Conservation (phyloP, 2,113 vertebrate species). For the Desmodus rotundus region DNA sequence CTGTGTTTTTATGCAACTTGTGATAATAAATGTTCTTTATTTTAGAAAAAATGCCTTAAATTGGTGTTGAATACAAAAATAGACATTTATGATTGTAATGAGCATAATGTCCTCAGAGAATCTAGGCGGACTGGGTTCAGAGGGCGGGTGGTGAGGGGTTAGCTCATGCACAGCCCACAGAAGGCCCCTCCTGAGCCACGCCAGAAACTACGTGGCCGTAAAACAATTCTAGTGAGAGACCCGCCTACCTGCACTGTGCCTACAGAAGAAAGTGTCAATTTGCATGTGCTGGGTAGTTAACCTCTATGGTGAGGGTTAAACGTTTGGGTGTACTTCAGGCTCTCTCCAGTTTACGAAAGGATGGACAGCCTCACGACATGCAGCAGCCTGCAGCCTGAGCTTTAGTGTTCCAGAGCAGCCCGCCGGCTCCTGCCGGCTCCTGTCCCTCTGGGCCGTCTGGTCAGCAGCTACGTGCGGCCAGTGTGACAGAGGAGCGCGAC, state of each 20-base stretch:
- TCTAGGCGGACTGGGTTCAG: not conserved
- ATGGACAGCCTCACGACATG: not conserved
- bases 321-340: not conserved
- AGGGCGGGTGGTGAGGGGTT: not conserved
- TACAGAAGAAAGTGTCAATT: not conserved
- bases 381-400: not conserved
- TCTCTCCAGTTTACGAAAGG: not conserved
- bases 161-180: not conserved
- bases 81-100: not conserved
- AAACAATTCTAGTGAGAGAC: not conserved
- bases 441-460: not conserved
- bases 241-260: not conserved
- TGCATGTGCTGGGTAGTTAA: not conserved
- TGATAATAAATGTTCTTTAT: slow-evolving; percentile 87
- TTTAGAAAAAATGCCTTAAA: slow-evolving; percentile 79
- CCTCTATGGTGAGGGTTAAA: no score
- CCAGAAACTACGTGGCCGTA: not conserved
- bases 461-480: no score
- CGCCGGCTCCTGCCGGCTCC: not conserved
- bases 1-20: slow-evolving; percentile 85
- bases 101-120: not conserved
- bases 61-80: not conserved
- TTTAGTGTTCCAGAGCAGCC: not conserved
- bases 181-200: not conserved
- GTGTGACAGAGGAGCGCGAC: not conserved